Conservation (phyloP, 2,888 invertebrate species). For the Perithous albicinctus region DNA sequence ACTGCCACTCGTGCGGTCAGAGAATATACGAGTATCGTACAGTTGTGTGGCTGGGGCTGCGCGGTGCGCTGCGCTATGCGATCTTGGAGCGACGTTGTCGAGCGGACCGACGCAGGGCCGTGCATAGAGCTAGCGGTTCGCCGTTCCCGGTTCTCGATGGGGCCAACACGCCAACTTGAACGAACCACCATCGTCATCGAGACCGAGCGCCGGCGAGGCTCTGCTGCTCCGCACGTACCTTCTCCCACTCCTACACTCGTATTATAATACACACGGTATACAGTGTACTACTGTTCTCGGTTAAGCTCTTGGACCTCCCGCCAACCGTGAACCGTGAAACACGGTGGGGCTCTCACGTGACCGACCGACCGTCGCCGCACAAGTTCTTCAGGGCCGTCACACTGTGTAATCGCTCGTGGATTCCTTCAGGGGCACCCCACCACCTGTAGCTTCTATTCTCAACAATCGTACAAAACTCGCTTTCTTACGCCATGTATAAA, state of each 20-base stretch:
- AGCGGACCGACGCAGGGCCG: constrained; percentile 62
- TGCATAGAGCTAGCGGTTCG: constrained; percentile 59
- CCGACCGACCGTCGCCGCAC: constrained; percentile 68
- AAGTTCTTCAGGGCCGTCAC: constrained; percentile 73
- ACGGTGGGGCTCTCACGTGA: constrained; percentile 75
- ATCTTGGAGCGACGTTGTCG: too few relatives aligned
- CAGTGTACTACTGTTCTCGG: background rate
- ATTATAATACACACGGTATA: too few relatives aligned
- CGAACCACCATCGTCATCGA: constrained; percentile 21
- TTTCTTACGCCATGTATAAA: background rate
- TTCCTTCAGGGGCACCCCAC: constrained; percentile 74
- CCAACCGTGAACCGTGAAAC: constrained; percentile 50
- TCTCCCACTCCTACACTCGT: constrained; percentile 6
- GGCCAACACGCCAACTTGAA: too few relatives aligned
- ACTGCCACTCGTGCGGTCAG: constrained; percentile 63
- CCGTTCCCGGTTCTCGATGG: constrained; percentile 53
- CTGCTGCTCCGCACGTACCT: constrained; percentile 2
- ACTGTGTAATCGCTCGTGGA: constrained; percentile 58
- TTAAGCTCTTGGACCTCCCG: constrained; percentile 44
- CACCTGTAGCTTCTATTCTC: constrained; percentile 79
- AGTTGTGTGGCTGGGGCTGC: constrained; percentile 58
- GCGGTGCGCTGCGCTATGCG: constrained; percentile 33
- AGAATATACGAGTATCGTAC: constrained; percentile 65
- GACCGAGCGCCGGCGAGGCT: constrained; percentile 19
- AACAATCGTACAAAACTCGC: background rate